These are phyloP conservation scores for Eupithecia pulchellata DNA, from an alignment of 2,888 invertebrate genomes.

Conservation along the genomic window DNA sequence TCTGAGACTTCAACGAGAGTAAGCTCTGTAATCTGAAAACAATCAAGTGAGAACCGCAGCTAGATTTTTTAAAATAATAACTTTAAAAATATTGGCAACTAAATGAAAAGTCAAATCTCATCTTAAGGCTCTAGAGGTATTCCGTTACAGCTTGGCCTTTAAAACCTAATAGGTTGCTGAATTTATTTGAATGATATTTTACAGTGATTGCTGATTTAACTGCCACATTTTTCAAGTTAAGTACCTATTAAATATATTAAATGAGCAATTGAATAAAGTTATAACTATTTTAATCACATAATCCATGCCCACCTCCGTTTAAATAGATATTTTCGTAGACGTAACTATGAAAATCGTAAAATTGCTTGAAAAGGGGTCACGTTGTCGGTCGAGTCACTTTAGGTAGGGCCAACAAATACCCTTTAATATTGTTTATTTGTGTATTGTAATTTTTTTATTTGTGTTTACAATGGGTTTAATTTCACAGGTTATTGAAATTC, in stretches of 20 bases:
- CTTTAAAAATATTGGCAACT: no score
- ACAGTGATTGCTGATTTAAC: neutral
- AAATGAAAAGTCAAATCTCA: no score
- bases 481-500: neutral
- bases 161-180: slow-evolving; percentile 12
- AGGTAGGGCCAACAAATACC: neutral
- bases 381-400: neutral
- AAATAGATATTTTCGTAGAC: neutral
- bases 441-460: neutral
- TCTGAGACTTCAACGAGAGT: neutral
- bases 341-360: no score
- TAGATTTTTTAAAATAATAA: no score
- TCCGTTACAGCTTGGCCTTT: slow-evolving; percentile 19
- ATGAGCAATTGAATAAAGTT: neutral
- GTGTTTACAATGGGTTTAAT: no score
- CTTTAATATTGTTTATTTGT: neutral
- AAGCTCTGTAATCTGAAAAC: slow-evolving; percentile 1
- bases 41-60: slow-evolving; percentile 25
- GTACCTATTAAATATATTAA: neutral
- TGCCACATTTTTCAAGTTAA: neutral
- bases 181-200: neutral
- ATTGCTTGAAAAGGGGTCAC: no score
- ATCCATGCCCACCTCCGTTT: neutral
- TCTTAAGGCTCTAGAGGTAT: slow-evolving; percentile 18
- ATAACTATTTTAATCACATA: neutral